Evolutionary conservation across 2,888 invertebrate species (phyloP), one percentile per base, ranked within the genome.

Genomic region (Dorcus parallelipipedus): DNA sequence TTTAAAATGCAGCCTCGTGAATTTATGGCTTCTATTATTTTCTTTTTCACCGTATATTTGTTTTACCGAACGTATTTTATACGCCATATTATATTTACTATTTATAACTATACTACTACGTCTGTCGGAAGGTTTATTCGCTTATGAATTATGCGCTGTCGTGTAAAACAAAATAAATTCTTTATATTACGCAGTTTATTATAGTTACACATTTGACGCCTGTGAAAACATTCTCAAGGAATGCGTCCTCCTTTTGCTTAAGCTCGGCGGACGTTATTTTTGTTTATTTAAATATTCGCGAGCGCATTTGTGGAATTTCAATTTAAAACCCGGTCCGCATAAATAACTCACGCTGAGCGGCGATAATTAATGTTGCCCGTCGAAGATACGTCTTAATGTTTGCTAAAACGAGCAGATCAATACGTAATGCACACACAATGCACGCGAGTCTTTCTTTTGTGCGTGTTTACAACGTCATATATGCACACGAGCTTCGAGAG

Each of bases 1-100:
- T 65, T 67, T 67, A 68, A 67, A 68, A 68, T 67, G 64, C 66
- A 64, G 60, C 61, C 56, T 54, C 59, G 57, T 63, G 54, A 55
- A 59, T 61, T 63, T 64, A 58, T 48, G 52, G 53, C 51, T 62
- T 52, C 53, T 61, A 56, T 54, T 63, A 55, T 59, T 64, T 67
- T 65, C 56, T 63, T 49, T 53, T 26, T 42, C 40, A 14, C 42
- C 23, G 39, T 14, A 54, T 47, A 47, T 48, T 38, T 38, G 9
- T 50, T 39, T 50, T 17, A 17, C 39, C 20, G 40, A 7, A 17
- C 39, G 45, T 45, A 45, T 45, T 45, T 55, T 50, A 56, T 50
- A 38, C 40, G 52, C 47, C 45, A 45, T 23, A 10, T 45, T 45
- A 45, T 23, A 23, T 45, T 45, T 17, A 45, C 45, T 45, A 45